Evolutionary conservation across 37 sponge, comb jelly and placozoan species (phyloP), one percentile per base, ranked within the genome.

Genomic region (Chondrilla cf. caribensis): DNA sequence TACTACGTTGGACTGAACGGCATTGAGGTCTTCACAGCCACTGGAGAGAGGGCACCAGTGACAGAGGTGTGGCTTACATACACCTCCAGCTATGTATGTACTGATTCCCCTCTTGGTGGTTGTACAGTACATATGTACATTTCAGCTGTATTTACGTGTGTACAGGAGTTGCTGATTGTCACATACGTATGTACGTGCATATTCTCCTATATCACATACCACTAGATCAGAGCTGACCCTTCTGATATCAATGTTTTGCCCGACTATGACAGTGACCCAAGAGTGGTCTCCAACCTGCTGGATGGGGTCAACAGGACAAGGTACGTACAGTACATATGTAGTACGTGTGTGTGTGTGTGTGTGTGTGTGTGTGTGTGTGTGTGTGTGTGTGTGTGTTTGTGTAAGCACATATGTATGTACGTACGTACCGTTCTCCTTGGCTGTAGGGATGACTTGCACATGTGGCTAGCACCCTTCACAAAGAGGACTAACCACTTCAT

Each of bases 401-500:
- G 68, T 67, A 33, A 6, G 68, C 29, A 33, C 32, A 3, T 67
- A 33, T 29, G 35, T 29, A 4, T 29, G 35, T 9, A 2, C 68
- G 17, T 29, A 28, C 35, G 29, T 82, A 19, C 32, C n/a, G n/a
- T n/a, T n/a, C n/a, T n/a, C n/a, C n/a, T 55, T 26, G 26, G 39
- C 64, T n/a, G n/a, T n/a, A 83, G 95, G 32, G 99, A 98, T 79
- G 99, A 98, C 85, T 85, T 96, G 5, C 97, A 98, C 93, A 94
- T 96, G 95, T 98, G 99, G 99, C 85, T 98, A 40, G 83, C 99
- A 4, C 99, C 99, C 3, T 98, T 87, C 88, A 92, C 89, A 19
- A 88, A 88, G 14, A 90, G 90, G 33, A 62, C 83, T 44, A 60
- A 86, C 54, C 99, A 96, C 85, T 33, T 77, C 59, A 85, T 98